These are phyloP conservation scores for Therioaphis trifolii DNA, from an alignment of 2,888 invertebrate genomes.

Conservation along the genomic window DNA sequence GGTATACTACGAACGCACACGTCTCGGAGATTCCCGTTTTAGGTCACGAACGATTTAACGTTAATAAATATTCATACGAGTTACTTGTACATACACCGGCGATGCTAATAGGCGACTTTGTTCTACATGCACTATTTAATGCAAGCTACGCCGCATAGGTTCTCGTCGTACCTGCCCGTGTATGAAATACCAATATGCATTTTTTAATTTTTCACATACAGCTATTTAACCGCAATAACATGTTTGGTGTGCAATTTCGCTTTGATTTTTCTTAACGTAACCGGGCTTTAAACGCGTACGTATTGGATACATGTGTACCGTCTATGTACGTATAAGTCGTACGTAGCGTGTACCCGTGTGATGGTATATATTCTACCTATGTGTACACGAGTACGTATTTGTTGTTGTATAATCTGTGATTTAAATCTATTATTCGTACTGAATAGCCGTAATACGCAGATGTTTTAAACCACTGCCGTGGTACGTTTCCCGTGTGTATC, in stretches of 20 bases:
- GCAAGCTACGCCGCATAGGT: constrained; percentile 12
- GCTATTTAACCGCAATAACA: constrained; percentile 34
- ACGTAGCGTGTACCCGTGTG: background rate
- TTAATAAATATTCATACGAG: constrained; percentile 48
- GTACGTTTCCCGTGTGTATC: too few species aligned
- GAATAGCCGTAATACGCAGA: too few species aligned
- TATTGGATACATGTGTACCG: too few species aligned
- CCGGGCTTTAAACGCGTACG: too few species aligned
- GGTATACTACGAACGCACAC: background rate
- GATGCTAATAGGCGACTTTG: constrained; percentile 45
- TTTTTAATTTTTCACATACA: constrained; percentile 35
- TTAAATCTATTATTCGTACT: background rate
- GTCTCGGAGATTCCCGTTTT: constrained; percentile 39
- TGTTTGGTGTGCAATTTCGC: constrained; percentile 1
- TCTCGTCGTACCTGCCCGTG: too few species aligned
- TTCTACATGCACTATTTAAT: constrained; percentile 52
- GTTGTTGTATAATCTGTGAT: background rate
- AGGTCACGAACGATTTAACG: constrained; percentile 52
- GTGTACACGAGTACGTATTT: background rate
- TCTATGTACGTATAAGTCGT: background rate
- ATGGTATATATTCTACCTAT: background rate
- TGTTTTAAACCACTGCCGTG: too few species aligned
- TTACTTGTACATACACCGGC: constrained; percentile 4
- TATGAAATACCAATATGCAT: constrained; percentile 36
- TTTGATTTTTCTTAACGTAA: constrained; percentile 29